Percentiles rank a stretch among this genome's conserved stretches.
Evolutionary conservation across 2,888 invertebrate genomes (phyloP).

Genomic region (Conistra vaccinii): DNA sequence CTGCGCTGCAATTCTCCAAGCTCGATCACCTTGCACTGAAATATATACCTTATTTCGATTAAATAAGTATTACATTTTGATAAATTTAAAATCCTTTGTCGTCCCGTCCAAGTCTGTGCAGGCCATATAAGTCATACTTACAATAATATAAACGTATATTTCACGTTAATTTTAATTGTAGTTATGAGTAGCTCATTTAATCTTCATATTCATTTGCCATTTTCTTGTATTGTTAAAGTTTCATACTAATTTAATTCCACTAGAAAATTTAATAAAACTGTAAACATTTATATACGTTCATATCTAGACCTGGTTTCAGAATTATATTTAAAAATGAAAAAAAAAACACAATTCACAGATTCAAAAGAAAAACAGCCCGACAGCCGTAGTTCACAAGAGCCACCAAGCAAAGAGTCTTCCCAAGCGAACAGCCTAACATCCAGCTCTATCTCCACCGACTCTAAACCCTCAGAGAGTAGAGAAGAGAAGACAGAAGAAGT

Average conservation of each 20-base stretch:
- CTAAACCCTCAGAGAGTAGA: slow-evolving; percentile 81
- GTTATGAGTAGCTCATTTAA: neutral
- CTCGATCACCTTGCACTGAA: too few species aligned
- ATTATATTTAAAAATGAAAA: neutral
- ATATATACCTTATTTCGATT: too few species aligned
- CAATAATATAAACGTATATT: too few species aligned
- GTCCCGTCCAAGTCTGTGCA: too few species aligned
- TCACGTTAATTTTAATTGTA: neutral
- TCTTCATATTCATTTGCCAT: neutral
- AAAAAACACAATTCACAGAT: slow-evolving; percentile 66
- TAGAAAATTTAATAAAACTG: neutral
- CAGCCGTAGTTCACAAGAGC: slow-evolving; percentile 82
- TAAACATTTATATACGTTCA: neutral
- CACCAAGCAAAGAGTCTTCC: slow-evolving; percentile 84
- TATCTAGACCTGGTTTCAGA: neutral
- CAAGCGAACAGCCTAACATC: slow-evolving; percentile 87
- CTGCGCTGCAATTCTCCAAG: too few species aligned
- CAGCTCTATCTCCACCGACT: slow-evolving; percentile 86
- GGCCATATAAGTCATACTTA: too few species aligned
- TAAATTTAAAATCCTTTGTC: too few species aligned
- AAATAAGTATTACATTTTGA: too few species aligned
- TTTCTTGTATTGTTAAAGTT: neutral
- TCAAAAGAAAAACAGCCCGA: slow-evolving; percentile 84
- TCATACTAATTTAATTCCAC: neutral
- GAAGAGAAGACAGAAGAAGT: slow-evolving; percentile 73